A percentile compares a stretch with the other conserved stretches of the same genome.
These are phyloP conservation scores for Calcarius ornatus DNA, from an alignment of 2,113 vertebrate species.

Conservation along the genomic window DNA sequence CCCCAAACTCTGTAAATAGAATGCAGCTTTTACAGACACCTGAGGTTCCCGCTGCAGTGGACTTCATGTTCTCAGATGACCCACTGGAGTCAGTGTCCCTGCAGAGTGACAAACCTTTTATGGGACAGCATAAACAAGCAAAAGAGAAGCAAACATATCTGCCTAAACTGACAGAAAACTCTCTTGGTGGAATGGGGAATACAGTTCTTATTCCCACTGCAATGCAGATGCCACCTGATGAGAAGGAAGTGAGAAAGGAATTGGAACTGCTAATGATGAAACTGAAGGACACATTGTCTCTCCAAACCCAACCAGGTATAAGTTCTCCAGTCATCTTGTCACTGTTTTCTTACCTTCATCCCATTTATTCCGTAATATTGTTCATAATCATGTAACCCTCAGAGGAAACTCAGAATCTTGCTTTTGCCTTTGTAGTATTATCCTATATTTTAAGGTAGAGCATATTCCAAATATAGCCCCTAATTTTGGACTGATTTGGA, in stretches of 20 bases:
- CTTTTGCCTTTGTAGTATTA: background rate
- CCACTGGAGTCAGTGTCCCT: background rate
- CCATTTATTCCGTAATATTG: background rate
- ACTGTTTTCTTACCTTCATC: background rate
- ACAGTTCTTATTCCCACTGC: background rate
- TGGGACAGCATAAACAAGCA: background rate
- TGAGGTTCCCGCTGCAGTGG: background rate
- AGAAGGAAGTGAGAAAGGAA: constrained; percentile 32
- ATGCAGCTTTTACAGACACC: background rate
- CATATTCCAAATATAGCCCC: background rate
- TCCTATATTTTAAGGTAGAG: background rate
- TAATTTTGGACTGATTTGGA: background rate
- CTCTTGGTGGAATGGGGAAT: background rate
- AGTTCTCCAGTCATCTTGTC: background rate
- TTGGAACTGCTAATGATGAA: constrained; percentile 69
- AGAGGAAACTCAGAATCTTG: background rate
- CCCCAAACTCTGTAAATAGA: background rate
- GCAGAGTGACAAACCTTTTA: background rate
- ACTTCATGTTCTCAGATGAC: background rate
- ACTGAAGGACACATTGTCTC: constrained; percentile 68
- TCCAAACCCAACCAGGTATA: constrained; percentile 69
- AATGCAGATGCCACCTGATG: background rate
- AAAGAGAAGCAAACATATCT: background rate
- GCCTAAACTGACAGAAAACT: background rate
- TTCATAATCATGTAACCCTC: background rate